Conservation (phyloP, 2,797 vertebrate species). For the Tauraco hartlaubi region DNA sequence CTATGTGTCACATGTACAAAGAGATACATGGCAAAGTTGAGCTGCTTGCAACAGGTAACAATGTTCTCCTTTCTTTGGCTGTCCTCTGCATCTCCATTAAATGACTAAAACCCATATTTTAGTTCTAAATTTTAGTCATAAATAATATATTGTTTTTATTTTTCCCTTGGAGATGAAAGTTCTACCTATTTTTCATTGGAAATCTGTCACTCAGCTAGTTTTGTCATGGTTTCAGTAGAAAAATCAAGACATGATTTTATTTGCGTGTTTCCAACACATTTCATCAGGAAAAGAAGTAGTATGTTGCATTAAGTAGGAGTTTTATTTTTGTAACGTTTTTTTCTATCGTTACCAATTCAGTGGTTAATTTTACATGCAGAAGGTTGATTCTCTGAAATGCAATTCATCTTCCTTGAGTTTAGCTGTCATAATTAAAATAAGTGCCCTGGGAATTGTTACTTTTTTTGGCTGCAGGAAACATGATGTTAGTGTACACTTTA, state of each 20-base stretch:
- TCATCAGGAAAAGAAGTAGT: neutral
- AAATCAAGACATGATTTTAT: neutral
- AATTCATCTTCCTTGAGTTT: neutral
- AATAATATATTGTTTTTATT: neutral
- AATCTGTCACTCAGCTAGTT: neutral
- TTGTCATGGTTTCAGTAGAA: neutral
- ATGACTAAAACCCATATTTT: neutral
- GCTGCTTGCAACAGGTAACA: neutral
- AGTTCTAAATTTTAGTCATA: neutral
- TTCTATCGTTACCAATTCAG: neutral
- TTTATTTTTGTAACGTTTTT: neutral
- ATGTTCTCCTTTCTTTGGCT: neutral
- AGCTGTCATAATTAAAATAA: neutral
- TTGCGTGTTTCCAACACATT: neutral
- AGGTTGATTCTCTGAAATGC: neutral
- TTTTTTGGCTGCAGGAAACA: neutral
- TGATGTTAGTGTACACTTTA: neutral
- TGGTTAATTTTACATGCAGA: neutral
- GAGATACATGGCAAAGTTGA: neutral
- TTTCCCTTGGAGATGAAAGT: neutral
- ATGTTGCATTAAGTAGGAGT: neutral
- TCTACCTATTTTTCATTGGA: neutral
- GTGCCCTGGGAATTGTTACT: neutral
- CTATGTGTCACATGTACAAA: accelerated
- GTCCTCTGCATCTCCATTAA: neutral